phyloP scores from a whole-genome alignment of 2,888 invertebrate genomes.

The Drosophila anceps region DNA sequence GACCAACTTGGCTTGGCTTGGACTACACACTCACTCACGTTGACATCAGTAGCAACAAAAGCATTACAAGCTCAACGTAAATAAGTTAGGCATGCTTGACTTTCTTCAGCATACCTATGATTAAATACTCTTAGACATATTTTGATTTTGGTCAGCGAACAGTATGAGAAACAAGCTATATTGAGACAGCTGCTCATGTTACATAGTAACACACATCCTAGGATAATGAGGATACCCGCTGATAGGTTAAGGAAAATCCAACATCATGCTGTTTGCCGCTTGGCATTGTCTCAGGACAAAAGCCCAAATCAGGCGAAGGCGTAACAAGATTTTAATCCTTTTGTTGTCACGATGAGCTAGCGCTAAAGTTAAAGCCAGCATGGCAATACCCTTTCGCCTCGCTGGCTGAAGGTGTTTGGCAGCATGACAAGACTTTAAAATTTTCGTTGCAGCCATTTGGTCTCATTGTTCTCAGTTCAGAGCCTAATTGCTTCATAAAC shows the following conservation, averaged over 20 bases:
- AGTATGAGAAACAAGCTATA: not conserved
- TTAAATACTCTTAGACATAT: not conserved
- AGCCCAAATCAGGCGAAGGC: conserved; percentile 70
- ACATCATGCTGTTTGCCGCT: conserved; percentile 40
- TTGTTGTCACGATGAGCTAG: conserved; percentile 71
- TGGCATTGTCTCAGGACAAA: conserved; percentile 48
- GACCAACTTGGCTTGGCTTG: conserved; percentile 5
- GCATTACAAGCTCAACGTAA: conserved; percentile 16
- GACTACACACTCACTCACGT: not conserved
- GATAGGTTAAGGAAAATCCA: conserved; percentile 24
- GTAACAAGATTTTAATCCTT: conserved; percentile 76
- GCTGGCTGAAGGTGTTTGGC: conserved; percentile 42
- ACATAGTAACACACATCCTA: not conserved
- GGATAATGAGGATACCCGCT: too few relatives aligned
- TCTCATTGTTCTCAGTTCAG: conserved; percentile 74
- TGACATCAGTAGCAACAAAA: conserved; percentile 8
- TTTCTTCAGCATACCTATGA: not conserved
- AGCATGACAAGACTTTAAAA: conserved; percentile 64
- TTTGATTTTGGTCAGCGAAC: not conserved
- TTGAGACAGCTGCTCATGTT: not conserved
- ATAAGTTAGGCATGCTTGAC: not conserved
- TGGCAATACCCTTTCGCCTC: conserved; percentile 50
- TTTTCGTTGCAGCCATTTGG: conserved; percentile 74
- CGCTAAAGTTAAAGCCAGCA: conserved; percentile 65
- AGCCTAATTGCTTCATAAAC: conserved; percentile 83